A percentile compares a stretch with the other conserved stretches of the same genome.
Evolutionary conservation across 1,140 invertebrate species (phyloP).

Genomic region (Leptinotarsa lineolata): DNA sequence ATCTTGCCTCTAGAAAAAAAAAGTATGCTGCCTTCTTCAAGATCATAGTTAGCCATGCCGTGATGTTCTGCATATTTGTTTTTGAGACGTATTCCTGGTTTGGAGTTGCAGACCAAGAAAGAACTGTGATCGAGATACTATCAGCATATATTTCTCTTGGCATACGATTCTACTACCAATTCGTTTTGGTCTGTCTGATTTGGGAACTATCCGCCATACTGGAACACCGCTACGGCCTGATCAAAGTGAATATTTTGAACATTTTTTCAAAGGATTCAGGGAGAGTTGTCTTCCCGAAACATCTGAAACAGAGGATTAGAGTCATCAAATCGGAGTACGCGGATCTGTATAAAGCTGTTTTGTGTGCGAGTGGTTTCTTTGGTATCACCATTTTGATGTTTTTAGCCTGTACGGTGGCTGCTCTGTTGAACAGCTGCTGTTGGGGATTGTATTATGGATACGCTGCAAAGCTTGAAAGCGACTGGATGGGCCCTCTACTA

Average conservation of each 20-base stretch:
- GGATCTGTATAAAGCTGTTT: not conserved
- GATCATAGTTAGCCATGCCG: not conserved
- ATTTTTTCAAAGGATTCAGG: not conserved
- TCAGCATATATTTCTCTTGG: not conserved
- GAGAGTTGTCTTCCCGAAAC: not conserved
- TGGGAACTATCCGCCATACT: not conserved
- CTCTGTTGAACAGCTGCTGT: not conserved
- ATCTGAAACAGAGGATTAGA: not conserved
- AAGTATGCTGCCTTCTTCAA: not conserved
- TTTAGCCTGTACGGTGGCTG: not conserved
- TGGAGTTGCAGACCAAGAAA: not conserved
- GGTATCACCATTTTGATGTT: not conserved
- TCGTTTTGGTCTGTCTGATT: constrained; percentile 2
- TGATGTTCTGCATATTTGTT: not conserved
- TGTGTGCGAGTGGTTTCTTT: not conserved
- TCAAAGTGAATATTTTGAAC: not conserved
- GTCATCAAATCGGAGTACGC: not conserved
- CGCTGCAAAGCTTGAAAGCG: not conserved
- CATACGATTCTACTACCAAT: constrained; percentile 1
- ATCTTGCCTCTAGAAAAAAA: too few species aligned
- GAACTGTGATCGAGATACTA: not conserved
- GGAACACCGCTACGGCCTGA: not conserved
- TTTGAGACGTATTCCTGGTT: not conserved
- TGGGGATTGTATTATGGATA: constrained; percentile 5
- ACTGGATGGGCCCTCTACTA: not conserved